These are phyloP conservation scores for Plusia festucae DNA, from an alignment of 2,888 invertebrate genomes.

Conservation along the genomic window DNA sequence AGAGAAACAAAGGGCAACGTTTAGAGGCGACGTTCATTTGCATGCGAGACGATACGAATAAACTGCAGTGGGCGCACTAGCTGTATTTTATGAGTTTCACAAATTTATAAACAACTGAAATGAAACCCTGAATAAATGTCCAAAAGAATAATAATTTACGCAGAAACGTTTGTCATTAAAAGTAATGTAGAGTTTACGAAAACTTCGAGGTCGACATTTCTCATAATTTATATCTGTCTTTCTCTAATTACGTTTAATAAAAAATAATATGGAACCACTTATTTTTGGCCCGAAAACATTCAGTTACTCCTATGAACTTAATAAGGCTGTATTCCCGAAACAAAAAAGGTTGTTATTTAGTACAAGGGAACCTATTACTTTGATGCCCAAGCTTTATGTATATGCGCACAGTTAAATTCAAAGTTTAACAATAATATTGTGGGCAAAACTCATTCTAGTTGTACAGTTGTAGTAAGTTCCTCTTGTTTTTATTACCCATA, in stretches of 20 bases:
- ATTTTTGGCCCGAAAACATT: conserved; percentile 70
- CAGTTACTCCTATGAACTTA: conserved; percentile 76
- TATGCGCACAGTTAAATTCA: background rate
- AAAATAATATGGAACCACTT: conserved; percentile 69
- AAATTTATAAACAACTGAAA: conserved; percentile 55
- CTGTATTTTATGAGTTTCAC: conserved; percentile 68
- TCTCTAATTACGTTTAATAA: conserved; percentile 57
- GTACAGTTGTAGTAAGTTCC: conserved; percentile 23
- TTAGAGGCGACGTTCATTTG: conserved; percentile 77
- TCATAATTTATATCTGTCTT: conserved; percentile 40
- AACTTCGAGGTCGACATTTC: conserved; percentile 30
- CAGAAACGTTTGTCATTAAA: conserved; percentile 39
- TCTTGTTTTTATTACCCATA: conserved; percentile 38
- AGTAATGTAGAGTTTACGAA: conserved; percentile 25
- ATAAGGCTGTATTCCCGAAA: conserved; percentile 80
- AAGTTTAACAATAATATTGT: conserved; percentile 1
- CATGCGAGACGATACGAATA: conserved; percentile 69
- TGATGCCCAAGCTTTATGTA: background rate
- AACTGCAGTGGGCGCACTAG: conserved; percentile 66
- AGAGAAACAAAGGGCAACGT: conserved; percentile 75
- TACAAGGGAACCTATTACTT: conserved; percentile 54
- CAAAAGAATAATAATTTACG: conserved; percentile 32
- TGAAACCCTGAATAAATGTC: conserved; percentile 43
- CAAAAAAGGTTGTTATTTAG: conserved; percentile 72
- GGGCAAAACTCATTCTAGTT: conserved; percentile 18